Base-by-base conservation (phyloP, 2,113 vertebrate species). In the Egretta garzetta region DNA sequence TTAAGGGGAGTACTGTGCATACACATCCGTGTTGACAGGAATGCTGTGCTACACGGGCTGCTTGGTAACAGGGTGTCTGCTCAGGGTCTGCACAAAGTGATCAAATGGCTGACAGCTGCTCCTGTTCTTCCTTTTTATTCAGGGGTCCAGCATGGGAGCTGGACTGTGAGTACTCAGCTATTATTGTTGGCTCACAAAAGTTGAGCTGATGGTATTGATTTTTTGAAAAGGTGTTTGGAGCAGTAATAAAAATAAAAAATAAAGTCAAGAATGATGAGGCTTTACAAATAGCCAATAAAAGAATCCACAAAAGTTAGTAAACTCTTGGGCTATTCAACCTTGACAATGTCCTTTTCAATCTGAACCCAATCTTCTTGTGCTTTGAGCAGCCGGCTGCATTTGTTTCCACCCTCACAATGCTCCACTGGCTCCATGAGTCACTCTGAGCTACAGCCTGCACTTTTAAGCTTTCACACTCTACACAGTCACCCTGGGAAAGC, bases 211-310 rank as follows among this genome's bases (percentile, higher is more conserved):
- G 22, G 35, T 87, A 97, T 73, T 91, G 94, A 93, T 97, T 96
- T 96, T 93, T 70, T 85, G 18, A 87, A 85, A 94, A 90, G 62
- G 60, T 80, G 55, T 90, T 89, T 95, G 84, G 32, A 95, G 59
- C 49, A 70, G 70, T 80, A 94, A 93, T 74, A 95, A 94, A 91
- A 95, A 84, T 73, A 87, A 96, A 95, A 93, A 91, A 84, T 71
- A 74, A 88, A 70, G 67, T 81, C 58, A 88, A 86, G 92, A 95
- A 89, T 85, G 62, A 94, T 80, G 84, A 94, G 80, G 93, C 62
- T 86, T 95, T 84, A 90, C 53, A 82, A 95, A 95, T 28, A 87
- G 77, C 47, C 77, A 82, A 73, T 76, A 95, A 89, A 91, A 96
- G 58, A 92, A 82, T 70, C 70, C 58, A 85, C 86, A 87, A 87